These are phyloP conservation scores for Mormoops blainvillei DNA, from an alignment of 2,113 vertebrate genomes.

Conservation along the genomic window DNA sequence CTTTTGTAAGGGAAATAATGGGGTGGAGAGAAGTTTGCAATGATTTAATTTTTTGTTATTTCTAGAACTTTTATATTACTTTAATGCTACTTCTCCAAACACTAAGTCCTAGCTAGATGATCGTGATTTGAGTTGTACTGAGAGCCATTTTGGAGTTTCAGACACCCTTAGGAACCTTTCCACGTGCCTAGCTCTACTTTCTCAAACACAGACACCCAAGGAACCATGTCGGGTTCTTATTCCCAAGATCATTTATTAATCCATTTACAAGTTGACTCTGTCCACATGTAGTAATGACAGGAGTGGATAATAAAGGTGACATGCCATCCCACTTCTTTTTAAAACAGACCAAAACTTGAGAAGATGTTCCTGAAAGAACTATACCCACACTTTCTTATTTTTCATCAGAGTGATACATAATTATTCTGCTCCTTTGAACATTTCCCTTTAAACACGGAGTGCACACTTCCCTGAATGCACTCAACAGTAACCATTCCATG, in stretches of 20 bases:
- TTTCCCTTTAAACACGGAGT: slow-evolving; percentile 5
- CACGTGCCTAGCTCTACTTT: neutral
- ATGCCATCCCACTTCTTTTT: neutral
- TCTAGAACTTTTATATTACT: neutral
- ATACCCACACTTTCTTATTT: neutral
- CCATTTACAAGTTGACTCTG: neutral
- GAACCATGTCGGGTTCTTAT: neutral
- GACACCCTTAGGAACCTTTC: neutral
- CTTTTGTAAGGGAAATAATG: neutral
- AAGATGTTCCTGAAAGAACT: neutral
- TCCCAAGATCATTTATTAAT: neutral
- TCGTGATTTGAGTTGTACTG: neutral
- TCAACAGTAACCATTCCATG: neutral
- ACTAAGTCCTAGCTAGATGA: neutral
- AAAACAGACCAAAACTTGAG: neutral
- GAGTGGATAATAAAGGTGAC: neutral
- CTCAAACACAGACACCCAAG: neutral
- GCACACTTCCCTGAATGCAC: neutral
- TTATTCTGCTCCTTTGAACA: neutral
- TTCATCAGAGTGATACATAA: neutral
- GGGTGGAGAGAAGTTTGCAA: neutral
- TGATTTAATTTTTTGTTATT: neutral
- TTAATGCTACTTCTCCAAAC: neutral
- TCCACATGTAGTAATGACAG: neutral
- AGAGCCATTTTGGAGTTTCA: neutral